Base-by-base conservation (phyloP, 2,797 vertebrate species). In the Cynodonichthys magdalenae region DNA sequence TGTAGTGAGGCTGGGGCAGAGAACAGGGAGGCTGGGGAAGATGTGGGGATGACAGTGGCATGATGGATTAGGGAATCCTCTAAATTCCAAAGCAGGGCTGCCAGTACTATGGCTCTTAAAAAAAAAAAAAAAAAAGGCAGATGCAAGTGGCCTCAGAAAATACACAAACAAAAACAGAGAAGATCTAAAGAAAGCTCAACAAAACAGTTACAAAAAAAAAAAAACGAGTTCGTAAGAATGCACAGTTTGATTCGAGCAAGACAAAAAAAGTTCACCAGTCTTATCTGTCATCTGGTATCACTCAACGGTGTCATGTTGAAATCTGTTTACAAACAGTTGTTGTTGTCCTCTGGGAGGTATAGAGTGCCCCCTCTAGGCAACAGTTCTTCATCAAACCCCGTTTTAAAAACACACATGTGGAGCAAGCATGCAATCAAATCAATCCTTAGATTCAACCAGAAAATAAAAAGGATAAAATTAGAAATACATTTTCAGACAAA, bases 11-110 rank as follows among this genome's bases (percentile, higher is more conserved):
- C 79, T 69, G 63, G 74, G 74, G 80, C 81, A 75, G 59, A 75
- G 66, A 54, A 58, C 75, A 79, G 76, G 71, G 83, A 60, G 59
- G 75, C 60, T 69, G 61, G 74, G 65, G 62, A 79, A 55, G 85
- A 84, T 68, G 78, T 55, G 66, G 69, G 66, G 75, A 80, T 92
- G 92, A 93, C 91, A 93, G 85, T 56, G 66, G 64, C 10, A 59
- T 94, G 93, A 94, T 93, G 90, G 91, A 93, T 94, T 65, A 90
- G 79, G 80, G 36, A 84, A 14, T 81, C 83, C 83, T 84, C 81
- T 71, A 73, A 88, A 94, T 93, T 93, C 93, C 93, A 90, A 84
- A 90, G 89, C 90, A 88, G 88, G 69, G 72, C 83, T 86, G 85
- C 84, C 86, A 90, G 81, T 82, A 84, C 79, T 63, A 79, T 74